These are phyloP conservation scores for Nestor notabilis DNA, from an alignment of 2,113 vertebrate species.

Conservation along the genomic window DNA sequence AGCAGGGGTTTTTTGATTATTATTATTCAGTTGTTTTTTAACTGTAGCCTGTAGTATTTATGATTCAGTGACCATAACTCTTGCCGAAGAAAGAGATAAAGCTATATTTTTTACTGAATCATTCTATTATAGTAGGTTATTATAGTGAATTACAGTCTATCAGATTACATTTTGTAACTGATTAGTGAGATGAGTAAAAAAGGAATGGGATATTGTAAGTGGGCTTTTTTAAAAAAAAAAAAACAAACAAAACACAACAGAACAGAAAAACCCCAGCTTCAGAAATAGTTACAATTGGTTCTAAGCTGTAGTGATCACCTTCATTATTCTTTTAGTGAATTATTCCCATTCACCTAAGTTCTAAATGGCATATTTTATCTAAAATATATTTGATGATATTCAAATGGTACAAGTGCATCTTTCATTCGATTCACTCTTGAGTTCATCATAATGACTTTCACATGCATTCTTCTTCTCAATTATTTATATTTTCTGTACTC, in stretches of 20 bases:
- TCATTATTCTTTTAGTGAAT: neutral
- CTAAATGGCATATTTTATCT: neutral
- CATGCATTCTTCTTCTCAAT: neutral
- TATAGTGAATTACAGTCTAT: neutral
- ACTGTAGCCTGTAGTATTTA: neutral
- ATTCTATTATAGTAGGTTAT: neutral
- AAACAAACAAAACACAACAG: neutral
- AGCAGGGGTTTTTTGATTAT: neutral
- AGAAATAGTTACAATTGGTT: neutral
- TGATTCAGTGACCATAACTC: neutral
- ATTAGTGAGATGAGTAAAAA: neutral
- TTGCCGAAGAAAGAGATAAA: neutral
- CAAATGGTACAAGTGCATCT: neutral
- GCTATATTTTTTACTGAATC: neutral
- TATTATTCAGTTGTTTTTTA: neutral
- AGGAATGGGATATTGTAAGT: neutral
- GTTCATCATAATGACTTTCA: neutral
- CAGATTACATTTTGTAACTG: neutral
- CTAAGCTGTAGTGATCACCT: neutral
- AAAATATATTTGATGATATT: neutral
- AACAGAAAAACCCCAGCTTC: neutral
- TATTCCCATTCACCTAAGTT: neutral
- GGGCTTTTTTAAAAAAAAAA: neutral
- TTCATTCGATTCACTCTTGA: neutral
- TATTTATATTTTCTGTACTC: neutral